Evolutionary conservation across 1,140 invertebrate species (phyloP), one percentile per base, ranked within the genome.

Genomic region (Meloidogyne floridensis): DNA sequence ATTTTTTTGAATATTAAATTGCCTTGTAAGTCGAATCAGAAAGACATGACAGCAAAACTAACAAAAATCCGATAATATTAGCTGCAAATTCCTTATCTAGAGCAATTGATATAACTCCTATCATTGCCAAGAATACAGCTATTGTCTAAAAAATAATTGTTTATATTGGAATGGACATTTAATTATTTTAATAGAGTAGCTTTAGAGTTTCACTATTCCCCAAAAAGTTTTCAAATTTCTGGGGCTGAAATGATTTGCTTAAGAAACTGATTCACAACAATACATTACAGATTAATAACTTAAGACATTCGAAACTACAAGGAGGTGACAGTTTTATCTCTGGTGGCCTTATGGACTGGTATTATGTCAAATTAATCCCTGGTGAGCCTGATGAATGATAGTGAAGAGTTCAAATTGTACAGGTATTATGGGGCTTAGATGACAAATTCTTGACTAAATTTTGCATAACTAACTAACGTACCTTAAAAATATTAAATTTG

Each of bases 21-120:
- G 87, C 87, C 76, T 87, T 87, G 76, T 87, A 87, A 32, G 82
- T 74, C 0, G 87, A 82, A 11, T 85, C 87, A 47, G 79, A 80
- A n/a, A 82, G 56, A n/a, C 86, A 80, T 1, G 87, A 86, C 47
- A 86, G 15, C 11, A 86, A 56, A 32, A 87, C 87, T 32, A 87
- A 81, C 7, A 77, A 20, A 7, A 87, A 76, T 43, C 75, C 87
- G 18, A 87, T 59, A 59, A 74, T 72, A 77, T 76, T 81, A 15
- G 84, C 84, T 59, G 78, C 81, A 80, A 77, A 84, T 78, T 84
- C 75, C 70, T 77, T 76, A 81, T 87, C 86, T 74, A 84, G 54
- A 15, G 86, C 87, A 72, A 87, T 87, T 9, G 88, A 77, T 56
- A 88, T 76, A 43, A 87, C 86, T 9, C 86, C 86, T n/a, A 77